A percentile compares a stretch with the other conserved stretches of the same genome.
phyloP scores from a whole-genome alignment of 1,140 invertebrate genomes.

The Drosophila parvula region DNA sequence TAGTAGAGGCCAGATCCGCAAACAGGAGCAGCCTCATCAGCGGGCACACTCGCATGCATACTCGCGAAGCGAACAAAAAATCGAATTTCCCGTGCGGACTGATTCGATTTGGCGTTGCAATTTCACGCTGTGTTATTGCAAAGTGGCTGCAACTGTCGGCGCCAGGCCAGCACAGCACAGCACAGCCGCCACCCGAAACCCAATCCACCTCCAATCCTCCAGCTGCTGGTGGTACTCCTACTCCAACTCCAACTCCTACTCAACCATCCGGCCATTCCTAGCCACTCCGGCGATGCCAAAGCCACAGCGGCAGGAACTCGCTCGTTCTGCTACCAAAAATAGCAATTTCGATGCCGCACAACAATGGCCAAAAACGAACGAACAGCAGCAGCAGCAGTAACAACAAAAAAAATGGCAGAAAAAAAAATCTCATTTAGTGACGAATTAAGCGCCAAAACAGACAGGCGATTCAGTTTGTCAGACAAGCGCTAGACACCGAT shows the following conservation, averaged over 20 bases:
- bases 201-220: neutral
- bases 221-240: no score
- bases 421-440: slow-evolving; percentile 83
- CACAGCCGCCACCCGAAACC: slow-evolving; percentile 1
- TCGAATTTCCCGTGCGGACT: slow-evolving; percentile 83
- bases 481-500: slow-evolving; percentile 58
- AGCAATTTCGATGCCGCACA: slow-evolving; percentile 65
- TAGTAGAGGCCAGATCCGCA: slow-evolving; percentile 15
- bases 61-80: slow-evolving; percentile 54
- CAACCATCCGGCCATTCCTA: slow-evolving; percentile 7
- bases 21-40: slow-evolving; percentile 27
- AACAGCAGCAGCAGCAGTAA: slow-evolving; percentile 13
- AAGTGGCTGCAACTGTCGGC: slow-evolving; percentile 78
- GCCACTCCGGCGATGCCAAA: slow-evolving; percentile 31
- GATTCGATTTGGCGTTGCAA: slow-evolving; percentile 84
- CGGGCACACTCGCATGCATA: slow-evolving; percentile 11
- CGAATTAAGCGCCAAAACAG: slow-evolving; percentile 83
- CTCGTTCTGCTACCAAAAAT: slow-evolving; percentile 64
- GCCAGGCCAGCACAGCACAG: slow-evolving; percentile 34
- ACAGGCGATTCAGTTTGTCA: slow-evolving; percentile 76
- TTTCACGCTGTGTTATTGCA: slow-evolving; percentile 84
- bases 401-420: slow-evolving; percentile 19
- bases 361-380: slow-evolving; percentile 55
- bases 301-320: slow-evolving; percentile 42
- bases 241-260: neutral